Evolutionary conservation across 2,888 invertebrate genomes (phyloP).

Genomic region (Melanotus villosus): DNA sequence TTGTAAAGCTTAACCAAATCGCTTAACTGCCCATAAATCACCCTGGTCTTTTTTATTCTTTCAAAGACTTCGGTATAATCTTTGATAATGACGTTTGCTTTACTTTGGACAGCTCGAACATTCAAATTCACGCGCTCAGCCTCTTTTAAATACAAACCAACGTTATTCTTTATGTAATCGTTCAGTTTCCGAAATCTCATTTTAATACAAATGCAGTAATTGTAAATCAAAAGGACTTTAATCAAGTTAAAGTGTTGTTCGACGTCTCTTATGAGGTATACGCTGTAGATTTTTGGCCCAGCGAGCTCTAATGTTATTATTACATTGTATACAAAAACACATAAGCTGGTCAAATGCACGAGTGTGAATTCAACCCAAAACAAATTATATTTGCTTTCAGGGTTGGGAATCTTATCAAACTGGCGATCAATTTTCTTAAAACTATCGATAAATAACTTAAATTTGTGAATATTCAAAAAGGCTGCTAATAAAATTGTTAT

Average conservation of each 20-base stretch:
- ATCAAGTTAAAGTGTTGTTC: not conserved
- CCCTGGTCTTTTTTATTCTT: no score
- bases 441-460: not conserved
- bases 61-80: no score
- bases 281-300: no score
- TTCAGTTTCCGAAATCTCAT: not conserved
- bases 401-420: no score
- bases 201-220: conserved; percentile 9
- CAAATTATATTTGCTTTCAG: no score
- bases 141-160: no score
- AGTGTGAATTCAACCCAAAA: no score
- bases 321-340: not conserved
- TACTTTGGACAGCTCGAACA: no score
- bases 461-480: not conserved
- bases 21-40: not conserved
- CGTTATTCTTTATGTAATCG: not conserved
- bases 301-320: not conserved
- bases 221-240: conserved; percentile 7
- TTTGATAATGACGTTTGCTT: no score
- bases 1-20: not conserved
- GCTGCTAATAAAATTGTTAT: not conserved
- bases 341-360: not conserved
- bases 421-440: not conserved
- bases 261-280: no score
- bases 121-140: no score